phyloP scores from a whole-genome alignment of 2,797 vertebrate genomes.

The Pelochelys cantorii region DNA sequence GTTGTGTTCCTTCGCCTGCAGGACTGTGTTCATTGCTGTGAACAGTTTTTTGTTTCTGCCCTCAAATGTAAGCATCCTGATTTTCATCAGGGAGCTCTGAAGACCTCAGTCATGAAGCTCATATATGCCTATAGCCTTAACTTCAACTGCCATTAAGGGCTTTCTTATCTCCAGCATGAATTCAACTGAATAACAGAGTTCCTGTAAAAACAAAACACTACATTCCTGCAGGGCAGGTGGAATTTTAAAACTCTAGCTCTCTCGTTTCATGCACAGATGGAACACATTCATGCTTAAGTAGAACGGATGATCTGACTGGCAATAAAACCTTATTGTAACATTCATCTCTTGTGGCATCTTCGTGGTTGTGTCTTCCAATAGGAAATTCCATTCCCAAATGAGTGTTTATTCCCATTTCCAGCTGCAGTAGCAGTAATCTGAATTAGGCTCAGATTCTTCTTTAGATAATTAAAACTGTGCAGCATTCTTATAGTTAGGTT shows the following conservation, averaged over 20 bases:
- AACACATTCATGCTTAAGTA: neutral
- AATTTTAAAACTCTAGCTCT: neutral
- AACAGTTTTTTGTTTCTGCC: neutral
- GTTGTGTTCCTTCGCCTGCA: neutral
- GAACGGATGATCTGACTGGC: neutral
- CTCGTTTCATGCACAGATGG: neutral
- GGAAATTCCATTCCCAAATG: constrained; percentile 12
- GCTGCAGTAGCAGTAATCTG: neutral
- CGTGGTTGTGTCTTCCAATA: neutral
- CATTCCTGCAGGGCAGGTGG: neutral
- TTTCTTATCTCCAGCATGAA: neutral
- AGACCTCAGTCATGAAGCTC: neutral
- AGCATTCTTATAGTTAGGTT: neutral
- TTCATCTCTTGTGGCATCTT: neutral
- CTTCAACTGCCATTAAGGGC: neutral
- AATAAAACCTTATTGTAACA: neutral
- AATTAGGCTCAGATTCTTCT: neutral
- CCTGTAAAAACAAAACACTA: neutral
- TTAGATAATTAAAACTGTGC: neutral
- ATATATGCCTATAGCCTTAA: neutral
- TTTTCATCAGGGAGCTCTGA: constrained; percentile 2
- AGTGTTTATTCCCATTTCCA: constrained; percentile 20
- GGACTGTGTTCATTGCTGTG: neutral
- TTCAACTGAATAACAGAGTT: neutral
- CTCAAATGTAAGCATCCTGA: neutral